Base-by-base conservation (phyloP, 2,888 invertebrate genomes). In the Nyleta sp. region DNA sequence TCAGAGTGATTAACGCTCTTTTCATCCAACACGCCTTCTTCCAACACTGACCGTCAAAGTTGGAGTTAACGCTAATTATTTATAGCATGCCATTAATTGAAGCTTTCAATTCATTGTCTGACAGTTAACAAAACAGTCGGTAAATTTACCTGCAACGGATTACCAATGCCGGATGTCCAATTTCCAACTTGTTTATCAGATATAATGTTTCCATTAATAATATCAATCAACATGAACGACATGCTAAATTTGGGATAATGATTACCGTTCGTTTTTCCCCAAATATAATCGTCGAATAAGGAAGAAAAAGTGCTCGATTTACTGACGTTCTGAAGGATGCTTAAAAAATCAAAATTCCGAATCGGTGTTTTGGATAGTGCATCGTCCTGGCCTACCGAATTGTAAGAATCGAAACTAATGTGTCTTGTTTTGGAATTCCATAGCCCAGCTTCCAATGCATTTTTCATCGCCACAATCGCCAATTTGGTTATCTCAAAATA, bases 101-200 rank as follows among this genome's bases (percentile, higher is more conserved):
- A n/a, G n/a, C n/a, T n/a, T n/a, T n/a, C n/a, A n/a, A n/a, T n/a
- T n/a, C n/a, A n/a, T n/a, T n/a, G n/a, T n/a, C n/a, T n/a, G n/a
- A n/a, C n/a, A n/a, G n/a, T n/a, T n/a, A n/a, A n/a, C n/a, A n/a
- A n/a, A n/a, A n/a, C n/a, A n/a, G n/a, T n/a, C 24, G 4, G 24
- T 5, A 7, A 17, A 20, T 31, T 80, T 79, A 84, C 93, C 52
- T 93, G 91, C 64, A 97, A 91, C 10, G 94, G 93, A 35, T 93
- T 93, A 73, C 94, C 92, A 22, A 96, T 92, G 18, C 96, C 95
- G 11, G 96, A 95, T 83, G 94, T 93, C 97, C 97, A 97, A 3
- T 93, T 93, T 40, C 96, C 97, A 74, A 96, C 91, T 13, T 92
- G 91, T 75, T 94, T 93, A 44, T 95, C 94, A 81, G 95, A 95